Evolutionary conservation across 2,797 vertebrate species (phyloP).

Genomic region (Lithobates sylvaticus): DNA sequence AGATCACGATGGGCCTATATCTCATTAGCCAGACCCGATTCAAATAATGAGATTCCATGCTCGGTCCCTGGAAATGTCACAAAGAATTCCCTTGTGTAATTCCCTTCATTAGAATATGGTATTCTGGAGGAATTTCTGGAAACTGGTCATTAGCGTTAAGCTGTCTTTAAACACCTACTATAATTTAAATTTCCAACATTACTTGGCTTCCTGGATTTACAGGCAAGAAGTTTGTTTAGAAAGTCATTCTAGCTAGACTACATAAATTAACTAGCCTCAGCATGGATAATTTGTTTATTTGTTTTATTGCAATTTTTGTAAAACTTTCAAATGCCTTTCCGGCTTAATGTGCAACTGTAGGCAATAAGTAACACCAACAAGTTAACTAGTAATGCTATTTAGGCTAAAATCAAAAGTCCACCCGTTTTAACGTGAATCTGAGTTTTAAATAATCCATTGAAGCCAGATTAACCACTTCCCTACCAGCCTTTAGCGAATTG

Average conservation of each 20-base stretch:
- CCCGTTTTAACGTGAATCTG: too few species aligned
- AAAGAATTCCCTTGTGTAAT: conserved; percentile 36
- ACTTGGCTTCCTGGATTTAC: conserved; percentile 54
- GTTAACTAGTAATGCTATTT: too few species aligned
- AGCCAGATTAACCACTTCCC: too few species aligned
- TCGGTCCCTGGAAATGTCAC: conserved; percentile 40
- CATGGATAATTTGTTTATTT: conserved; percentile 38
- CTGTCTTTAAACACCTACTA: conserved; percentile 56
- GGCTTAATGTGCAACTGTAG: background rate
- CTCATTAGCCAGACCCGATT: background rate
- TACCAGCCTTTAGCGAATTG: too few species aligned
- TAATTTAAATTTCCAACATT: conserved; percentile 49
- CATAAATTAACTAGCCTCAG: conserved; percentile 30
- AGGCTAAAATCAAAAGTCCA: too few species aligned
- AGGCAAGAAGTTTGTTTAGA: conserved; percentile 46
- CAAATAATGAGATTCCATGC: conserved; percentile 19
- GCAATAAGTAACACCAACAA: background rate
- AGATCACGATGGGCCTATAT: background rate
- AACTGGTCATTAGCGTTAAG: conserved; percentile 54
- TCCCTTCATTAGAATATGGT: conserved; percentile 47
- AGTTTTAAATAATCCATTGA: too few species aligned
- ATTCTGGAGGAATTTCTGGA: conserved; percentile 55
- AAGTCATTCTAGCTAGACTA: conserved; percentile 43
- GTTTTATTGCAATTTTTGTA: conserved; percentile 18
- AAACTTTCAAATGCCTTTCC: background rate